Evolutionary conservation across 2,113 vertebrate genomes (phyloP), one percentile per base, ranked within the genome.

Genomic region (Xiphophorus hellerii): DNA sequence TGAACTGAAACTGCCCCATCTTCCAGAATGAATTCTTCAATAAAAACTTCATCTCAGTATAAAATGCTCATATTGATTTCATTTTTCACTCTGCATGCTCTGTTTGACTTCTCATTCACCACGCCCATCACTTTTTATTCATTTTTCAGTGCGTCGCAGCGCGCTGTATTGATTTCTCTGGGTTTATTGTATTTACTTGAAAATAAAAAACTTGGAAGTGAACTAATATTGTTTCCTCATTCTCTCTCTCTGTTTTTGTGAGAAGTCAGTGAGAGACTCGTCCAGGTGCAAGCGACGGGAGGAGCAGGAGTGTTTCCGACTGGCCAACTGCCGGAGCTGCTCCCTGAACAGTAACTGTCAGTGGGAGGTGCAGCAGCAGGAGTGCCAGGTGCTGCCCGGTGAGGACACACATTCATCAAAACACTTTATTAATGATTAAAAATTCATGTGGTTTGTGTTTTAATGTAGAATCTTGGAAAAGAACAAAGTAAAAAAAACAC

Each of bases 241-340:
- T 22, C 10, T 25, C 6, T 25, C 51, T 58, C 51, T 58, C 7
- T 39, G 64, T 65, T 58, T 64, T 60, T 66, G 37, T 65, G 1
- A 74, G 71, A 76, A 99, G 97, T 94, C 96, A 0, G 96, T 98
- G 80, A 96, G 86, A 84, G 97, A 96, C 92, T 94, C 96, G 67
- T 96, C 96, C 25, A 96, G 96, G 76, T 99, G 97, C 62, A 95
- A 96, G 0, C 93, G 96, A 80, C 93, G 95, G 89, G 97, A 97
- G 14, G 97, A 98, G 84, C 97, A 97, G 94, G 96, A 98, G 86
- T 99, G 97, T 88, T 96, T 96, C 82, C 95, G 97, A 77, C 92
- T 98, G 79, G 95, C 96, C 3, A 98, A 96, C 94, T 99, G 98
- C 91, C 96, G 96, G 88, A 97, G 96, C 92, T 99, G 98, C 88